Conservation (phyloP, 2,113 vertebrate species). For the Phrynosoma platyrhinos region DNA sequence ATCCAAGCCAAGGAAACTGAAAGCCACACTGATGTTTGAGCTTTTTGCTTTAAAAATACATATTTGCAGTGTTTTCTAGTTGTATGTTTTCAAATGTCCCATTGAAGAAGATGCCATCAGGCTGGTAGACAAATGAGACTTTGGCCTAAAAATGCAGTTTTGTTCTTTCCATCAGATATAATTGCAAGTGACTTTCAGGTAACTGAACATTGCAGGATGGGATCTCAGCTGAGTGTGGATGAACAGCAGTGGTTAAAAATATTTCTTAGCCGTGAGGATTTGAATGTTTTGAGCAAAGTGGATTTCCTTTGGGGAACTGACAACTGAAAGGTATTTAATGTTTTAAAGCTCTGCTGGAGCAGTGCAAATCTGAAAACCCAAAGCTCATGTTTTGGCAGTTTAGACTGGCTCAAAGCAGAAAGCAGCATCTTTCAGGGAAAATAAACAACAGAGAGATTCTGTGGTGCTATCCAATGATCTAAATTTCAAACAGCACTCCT, state of each 20-base stretch:
- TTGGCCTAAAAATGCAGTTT: not conserved
- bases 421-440: not conserved
- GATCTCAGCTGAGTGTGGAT: slow-evolving; percentile 5
- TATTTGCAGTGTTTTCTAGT: not conserved
- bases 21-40: not conserved
- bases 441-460: not conserved
- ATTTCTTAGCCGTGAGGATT: slow-evolving; percentile 1
- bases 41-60: not conserved
- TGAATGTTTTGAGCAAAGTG: slow-evolving; percentile 10
- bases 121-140: not conserved
- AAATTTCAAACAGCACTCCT: not conserved
- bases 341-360: slow-evolving; percentile 26
- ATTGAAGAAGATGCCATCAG: not conserved
- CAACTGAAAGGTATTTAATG: slow-evolving; percentile 31
- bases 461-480: not conserved
- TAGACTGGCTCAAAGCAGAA: slow-evolving; percentile 22
- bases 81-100: not conserved
- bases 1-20: slow-evolving; percentile 9
- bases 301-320: slow-evolving; percentile 19
- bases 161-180: not conserved
- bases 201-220: slow-evolving; percentile 13
- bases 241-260: slow-evolving; percentile 23
- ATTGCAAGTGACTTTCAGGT: not conserved
- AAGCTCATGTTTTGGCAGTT: not conserved
- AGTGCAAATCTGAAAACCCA: not conserved